phyloP scores from a whole-genome alignment of 2,888 invertebrate genomes.

The Agriopis marginaria region DNA sequence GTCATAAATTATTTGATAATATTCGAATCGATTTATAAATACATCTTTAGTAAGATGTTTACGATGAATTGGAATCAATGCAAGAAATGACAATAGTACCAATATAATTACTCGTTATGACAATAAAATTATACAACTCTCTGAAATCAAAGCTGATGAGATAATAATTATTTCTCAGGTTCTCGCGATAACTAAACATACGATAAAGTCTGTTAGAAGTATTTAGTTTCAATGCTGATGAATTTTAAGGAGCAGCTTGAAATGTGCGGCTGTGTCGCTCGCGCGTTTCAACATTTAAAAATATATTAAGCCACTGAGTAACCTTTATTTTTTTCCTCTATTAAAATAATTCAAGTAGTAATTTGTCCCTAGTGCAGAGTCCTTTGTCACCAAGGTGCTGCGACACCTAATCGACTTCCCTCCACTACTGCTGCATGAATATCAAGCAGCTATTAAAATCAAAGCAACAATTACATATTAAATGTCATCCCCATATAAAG shows the following conservation, averaged over 20 bases:
- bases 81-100: background rate
- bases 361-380: background rate
- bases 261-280: too few relatives aligned
- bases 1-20: background rate
- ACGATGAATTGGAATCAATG: background rate
- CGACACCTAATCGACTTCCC: constrained; percentile 30
- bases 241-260: too few relatives aligned
- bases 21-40: background rate
- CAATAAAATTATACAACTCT: background rate
- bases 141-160: background rate
- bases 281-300: too few relatives aligned
- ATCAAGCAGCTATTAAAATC: constrained; percentile 63
- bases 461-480: constrained; percentile 66
- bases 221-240: too few relatives aligned
- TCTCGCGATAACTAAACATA: too few relatives aligned
- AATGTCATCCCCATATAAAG: constrained; percentile 68
- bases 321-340: background rate
- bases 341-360: background rate
- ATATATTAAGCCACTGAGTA: too few relatives aligned
- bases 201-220: too few relatives aligned
- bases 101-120: background rate
- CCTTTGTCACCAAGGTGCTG: constrained; percentile 16
- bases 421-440: constrained; percentile 37
- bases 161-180: background rate
- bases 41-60: background rate